These are phyloP conservation scores for Coleophora deauratella DNA, from an alignment of 2,888 invertebrate genomes.

Conservation along the genomic window DNA sequence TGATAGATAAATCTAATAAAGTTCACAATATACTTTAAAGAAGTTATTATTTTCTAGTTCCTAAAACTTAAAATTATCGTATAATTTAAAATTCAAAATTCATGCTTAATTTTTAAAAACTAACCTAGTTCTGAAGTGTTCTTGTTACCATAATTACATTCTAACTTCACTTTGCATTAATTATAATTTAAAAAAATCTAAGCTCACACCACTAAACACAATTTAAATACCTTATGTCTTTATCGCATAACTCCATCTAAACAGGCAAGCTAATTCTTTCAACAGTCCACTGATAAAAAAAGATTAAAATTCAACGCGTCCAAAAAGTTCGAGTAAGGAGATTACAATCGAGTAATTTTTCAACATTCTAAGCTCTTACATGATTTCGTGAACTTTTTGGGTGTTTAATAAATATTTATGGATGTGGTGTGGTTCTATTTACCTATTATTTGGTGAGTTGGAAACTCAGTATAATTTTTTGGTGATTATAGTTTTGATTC, in stretches of 20 bases:
- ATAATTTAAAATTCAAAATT: no score
- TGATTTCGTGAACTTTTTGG: conserved; percentile 29
- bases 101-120: no score
- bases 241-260: conserved; percentile 18
- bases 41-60: no score
- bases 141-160: no score
- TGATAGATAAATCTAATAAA: no score
- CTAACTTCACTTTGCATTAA: no score
- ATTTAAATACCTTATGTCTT: conserved; percentile 19
- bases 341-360: conserved; percentile 39
- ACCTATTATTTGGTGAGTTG: no score
- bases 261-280: conserved; percentile 31
- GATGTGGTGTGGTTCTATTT: conserved; percentile 21
- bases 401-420: conserved; percentile 37
- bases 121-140: no score
- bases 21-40: no score
- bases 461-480: no score
- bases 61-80: no score
- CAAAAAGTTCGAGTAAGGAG: conserved; percentile 36
- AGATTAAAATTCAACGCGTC: conserved; percentile 32
- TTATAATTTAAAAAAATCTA: background rate
- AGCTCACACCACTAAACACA: conserved; percentile 11
- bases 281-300: conserved; percentile 16
- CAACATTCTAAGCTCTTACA: conserved; percentile 42
- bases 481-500: no score